A percentile compares a stretch with the other conserved stretches of the same genome.
phyloP scores from a whole-genome alignment of 2,888 invertebrate species.

The Brachyptera putata region DNA sequence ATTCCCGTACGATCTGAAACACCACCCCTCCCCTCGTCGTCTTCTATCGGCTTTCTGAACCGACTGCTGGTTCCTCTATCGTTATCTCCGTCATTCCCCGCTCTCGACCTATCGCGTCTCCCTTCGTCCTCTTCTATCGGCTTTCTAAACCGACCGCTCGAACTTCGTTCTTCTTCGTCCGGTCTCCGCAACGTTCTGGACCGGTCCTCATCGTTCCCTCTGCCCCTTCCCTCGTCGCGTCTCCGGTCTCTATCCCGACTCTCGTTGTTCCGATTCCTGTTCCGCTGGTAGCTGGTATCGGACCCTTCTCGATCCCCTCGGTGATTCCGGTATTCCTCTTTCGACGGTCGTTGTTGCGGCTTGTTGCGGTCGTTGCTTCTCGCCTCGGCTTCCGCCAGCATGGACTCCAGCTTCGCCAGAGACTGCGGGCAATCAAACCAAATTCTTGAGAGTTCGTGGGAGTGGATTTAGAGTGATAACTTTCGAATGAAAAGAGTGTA shows the following conservation, averaged over 20 bases:
- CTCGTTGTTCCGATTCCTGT: not conserved
- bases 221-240: conserved; percentile 29
- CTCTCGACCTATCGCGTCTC: not conserved
- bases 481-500: too few relatives aligned
- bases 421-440: conserved; percentile 44
- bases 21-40: not conserved
- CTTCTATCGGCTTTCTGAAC: conserved; percentile 30
- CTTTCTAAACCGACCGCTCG: conserved; percentile 32
- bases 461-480: too few relatives aligned
- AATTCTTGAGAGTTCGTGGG: too few relatives aligned
- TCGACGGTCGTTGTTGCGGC: not conserved
- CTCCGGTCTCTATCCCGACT: not conserved
- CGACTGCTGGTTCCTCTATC: conserved; percentile 33
- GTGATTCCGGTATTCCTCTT: conserved; percentile 4
- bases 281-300: too few relatives aligned
- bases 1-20: not conserved
- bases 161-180: conserved; percentile 35
- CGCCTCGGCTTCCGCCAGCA: conserved; percentile 51
- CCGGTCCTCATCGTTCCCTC: conserved; percentile 35
- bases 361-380: conserved; percentile 22
- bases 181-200: conserved; percentile 39
- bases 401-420: conserved; percentile 47
- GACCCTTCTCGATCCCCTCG: conserved; percentile 14
- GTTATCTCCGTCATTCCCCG: conserved; percentile 30
- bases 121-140: conserved; percentile 21